Percentiles rank a stretch among this genome's conserved stretches.
phyloP scores from a whole-genome alignment of 2,888 invertebrate species.

The Colletes collaris region DNA sequence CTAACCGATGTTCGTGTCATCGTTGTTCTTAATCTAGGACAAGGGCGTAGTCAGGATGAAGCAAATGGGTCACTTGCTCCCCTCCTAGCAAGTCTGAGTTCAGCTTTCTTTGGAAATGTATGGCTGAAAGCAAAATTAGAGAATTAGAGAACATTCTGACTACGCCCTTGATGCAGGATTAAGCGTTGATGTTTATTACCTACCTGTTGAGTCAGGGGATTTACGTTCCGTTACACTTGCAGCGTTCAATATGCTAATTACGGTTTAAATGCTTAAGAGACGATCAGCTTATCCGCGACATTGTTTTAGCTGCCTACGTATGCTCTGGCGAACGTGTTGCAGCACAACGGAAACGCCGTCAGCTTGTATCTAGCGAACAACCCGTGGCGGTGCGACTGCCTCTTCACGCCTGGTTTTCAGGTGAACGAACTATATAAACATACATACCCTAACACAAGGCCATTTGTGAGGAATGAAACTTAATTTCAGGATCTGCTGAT shows the following conservation, averaged over 20 bases:
- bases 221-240: slow-evolving; percentile 7
- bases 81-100: too few species aligned
- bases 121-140: too few species aligned
- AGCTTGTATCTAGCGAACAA: slow-evolving; percentile 89
- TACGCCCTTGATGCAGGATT: neutral
- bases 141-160: too few species aligned
- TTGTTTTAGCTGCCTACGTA: slow-evolving; percentile 89
- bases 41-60: neutral
- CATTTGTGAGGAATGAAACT: too few species aligned
- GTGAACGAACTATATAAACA: slow-evolving; percentile 76
- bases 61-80: too few species aligned
- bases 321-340: slow-evolving; percentile 91
- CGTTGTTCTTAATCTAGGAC: slow-evolving; percentile 22
- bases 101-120: too few species aligned
- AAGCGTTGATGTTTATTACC: neutral
- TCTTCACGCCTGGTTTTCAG: slow-evolving; percentile 91
- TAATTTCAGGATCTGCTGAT: slow-evolving; percentile 82
- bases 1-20: slow-evolving; percentile 86
- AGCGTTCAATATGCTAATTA: slow-evolving; percentile 20
- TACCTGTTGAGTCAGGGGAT: neutral
- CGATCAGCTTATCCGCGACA: neutral
- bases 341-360: slow-evolving; percentile 88
- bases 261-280: neutral
- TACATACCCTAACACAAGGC: too few species aligned
- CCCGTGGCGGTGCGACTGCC: slow-evolving; percentile 93